These are phyloP conservation scores for Peromyscus attwateri DNA, from an alignment of 2,797 vertebrate species.

Conservation along the genomic window DNA sequence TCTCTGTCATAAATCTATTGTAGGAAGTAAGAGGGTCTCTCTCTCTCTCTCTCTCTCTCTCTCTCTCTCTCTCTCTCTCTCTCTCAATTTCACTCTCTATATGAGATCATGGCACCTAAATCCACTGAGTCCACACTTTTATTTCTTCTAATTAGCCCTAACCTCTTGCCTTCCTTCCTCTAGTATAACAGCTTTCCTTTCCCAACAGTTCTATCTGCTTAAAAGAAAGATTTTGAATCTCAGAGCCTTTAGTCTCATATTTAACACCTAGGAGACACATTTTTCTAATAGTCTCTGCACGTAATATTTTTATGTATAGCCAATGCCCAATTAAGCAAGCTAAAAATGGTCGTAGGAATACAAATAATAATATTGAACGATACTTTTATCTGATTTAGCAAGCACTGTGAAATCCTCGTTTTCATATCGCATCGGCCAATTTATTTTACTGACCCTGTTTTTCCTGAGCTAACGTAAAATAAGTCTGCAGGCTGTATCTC, in stretches of 20 bases:
- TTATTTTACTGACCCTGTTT: constrained; percentile 60
- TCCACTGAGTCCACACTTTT: background rate
- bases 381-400: constrained; percentile 47
- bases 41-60: background rate
- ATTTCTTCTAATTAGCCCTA: background rate
- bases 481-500: background rate
- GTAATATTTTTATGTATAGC: background rate
- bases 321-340: constrained; percentile 33
- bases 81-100: background rate
- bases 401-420: constrained; percentile 11
- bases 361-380: constrained; percentile 44
- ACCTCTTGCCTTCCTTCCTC: background rate
- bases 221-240: constrained; percentile 44
- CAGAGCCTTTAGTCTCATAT: constrained; percentile 8
- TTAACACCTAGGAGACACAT: background rate
- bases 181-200: background rate
- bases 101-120: background rate
- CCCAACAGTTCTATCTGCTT: background rate
- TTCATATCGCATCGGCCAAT: background rate
- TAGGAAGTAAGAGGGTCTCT: background rate
- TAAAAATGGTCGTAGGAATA: constrained; percentile 32
- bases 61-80: background rate
- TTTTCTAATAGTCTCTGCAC: constrained; percentile 43
- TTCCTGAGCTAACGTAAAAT: constrained; percentile 51
- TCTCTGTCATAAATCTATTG: background rate